phyloP scores from a whole-genome alignment of 1,140 invertebrate species.

The Hesperophylax magnus region DNA sequence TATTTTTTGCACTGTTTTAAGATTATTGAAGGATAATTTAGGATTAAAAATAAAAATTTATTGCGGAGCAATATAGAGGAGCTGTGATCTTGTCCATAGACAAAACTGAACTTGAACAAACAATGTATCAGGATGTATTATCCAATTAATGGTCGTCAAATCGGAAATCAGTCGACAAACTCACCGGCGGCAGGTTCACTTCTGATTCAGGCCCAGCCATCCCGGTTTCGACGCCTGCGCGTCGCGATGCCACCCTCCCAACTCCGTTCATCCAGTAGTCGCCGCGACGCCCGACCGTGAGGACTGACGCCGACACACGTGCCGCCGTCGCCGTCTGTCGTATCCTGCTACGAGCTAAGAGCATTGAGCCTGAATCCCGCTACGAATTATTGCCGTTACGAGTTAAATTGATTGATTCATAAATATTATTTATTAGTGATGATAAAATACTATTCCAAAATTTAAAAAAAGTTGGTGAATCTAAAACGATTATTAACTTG shows the following conservation, averaged over 20 bases:
- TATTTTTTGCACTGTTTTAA: too few relatives aligned
- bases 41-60: too few relatives aligned
- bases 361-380: too few relatives aligned
- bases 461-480: too few relatives aligned
- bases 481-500: too few relatives aligned
- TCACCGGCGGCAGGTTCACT: slow-evolving; percentile 5
- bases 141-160: too few relatives aligned
- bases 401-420: neutral
- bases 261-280: slow-evolving; percentile 7
- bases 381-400: neutral
- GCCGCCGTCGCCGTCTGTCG: neutral
- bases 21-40: too few relatives aligned
- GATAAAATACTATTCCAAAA: too few relatives aligned
- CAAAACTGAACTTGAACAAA: too few relatives aligned
- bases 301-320: neutral
- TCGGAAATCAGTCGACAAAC: neutral
- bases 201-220: slow-evolving; percentile 1
- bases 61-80: too few relatives aligned
- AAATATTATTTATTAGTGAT: neutral
- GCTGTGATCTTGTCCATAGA: too few relatives aligned
- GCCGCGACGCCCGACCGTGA: neutral
- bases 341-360: neutral
- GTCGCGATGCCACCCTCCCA: neutral
- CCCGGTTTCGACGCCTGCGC: slow-evolving; percentile 6
- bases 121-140: too few relatives aligned